phyloP scores from a whole-genome alignment of 2,113 vertebrate species.

The Mastomys natalensis region DNA sequence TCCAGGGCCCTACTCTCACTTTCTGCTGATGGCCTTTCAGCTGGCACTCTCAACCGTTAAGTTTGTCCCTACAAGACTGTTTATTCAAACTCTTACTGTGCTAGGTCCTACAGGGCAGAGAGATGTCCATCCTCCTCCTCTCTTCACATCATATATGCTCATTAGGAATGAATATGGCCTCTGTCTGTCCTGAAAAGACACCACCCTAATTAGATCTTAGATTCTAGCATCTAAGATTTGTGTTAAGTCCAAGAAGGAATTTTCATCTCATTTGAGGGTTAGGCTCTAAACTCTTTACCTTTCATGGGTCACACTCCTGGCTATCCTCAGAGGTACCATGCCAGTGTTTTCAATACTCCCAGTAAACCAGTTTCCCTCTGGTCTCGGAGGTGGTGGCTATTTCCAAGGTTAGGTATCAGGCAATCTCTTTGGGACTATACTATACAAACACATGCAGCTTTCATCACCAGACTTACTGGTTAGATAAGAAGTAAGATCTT shows the following conservation, averaged over 20 bases:
- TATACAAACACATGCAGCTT: background rate
- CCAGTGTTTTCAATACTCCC: background rate
- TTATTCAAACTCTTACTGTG: too few species aligned
- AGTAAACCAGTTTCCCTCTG: background rate
- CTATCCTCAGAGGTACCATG: background rate
- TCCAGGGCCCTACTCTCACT: background rate
- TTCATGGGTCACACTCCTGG: background rate
- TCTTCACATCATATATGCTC: background rate
- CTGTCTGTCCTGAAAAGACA: background rate
- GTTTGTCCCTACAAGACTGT: background rate
- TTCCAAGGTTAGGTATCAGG: background rate
- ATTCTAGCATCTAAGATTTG: background rate
- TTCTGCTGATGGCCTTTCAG: background rate
- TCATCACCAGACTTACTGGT: background rate
- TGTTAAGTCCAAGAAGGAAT: background rate
- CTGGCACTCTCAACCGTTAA: background rate
- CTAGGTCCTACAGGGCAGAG: rapidly evolving
- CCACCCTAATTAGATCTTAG: background rate
- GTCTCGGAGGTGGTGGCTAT: background rate
- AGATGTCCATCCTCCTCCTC: background rate
- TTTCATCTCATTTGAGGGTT: background rate
- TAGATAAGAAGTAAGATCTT: background rate
- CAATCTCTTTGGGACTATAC: background rate
- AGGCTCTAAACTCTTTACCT: background rate
- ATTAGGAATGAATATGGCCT: background rate